phyloP scores from a whole-genome alignment of 2,797 vertebrate genomes.

The Enteromius treurensis region DNA sequence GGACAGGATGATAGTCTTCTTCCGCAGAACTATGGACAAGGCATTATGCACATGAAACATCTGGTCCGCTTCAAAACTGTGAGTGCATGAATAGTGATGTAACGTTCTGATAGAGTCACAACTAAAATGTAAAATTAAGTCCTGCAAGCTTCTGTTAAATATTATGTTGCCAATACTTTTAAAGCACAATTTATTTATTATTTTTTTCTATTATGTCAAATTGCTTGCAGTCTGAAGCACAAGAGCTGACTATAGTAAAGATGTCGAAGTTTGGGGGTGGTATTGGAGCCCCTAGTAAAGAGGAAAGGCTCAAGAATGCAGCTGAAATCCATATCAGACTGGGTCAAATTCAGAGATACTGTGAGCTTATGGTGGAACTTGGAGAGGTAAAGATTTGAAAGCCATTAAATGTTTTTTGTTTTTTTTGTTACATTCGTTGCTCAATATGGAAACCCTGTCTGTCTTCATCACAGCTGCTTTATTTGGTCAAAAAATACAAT shows the following conservation, averaged over 20 bases:
- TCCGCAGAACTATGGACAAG: conserved; percentile 90
- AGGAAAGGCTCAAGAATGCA: conserved; percentile 92
- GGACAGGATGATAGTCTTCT: conserved; percentile 95
- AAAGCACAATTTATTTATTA: no score
- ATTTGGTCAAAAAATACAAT: background rate
- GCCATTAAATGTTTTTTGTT: background rate
- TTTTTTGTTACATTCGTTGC: no score
- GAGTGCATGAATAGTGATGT: conserved; percentile 61
- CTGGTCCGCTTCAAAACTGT: conserved; percentile 92
- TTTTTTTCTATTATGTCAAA: background rate
- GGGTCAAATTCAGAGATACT: conserved; percentile 95
- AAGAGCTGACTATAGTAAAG: conserved; percentile 95
- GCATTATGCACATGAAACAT: conserved; percentile 96
- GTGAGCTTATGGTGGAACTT: conserved; percentile 97
- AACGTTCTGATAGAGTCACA: background rate
- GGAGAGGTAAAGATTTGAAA: conserved; percentile 83
- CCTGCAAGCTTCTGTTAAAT: background rate
- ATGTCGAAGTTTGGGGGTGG: conserved; percentile 98
- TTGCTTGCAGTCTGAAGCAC: conserved; percentile 87
- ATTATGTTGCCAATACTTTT: background rate
- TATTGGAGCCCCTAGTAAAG: conserved; percentile 92
- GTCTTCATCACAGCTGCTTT: background rate
- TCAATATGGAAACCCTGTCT: background rate
- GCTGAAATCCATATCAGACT: conserved; percentile 93
- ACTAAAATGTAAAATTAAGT: background rate